Conservation (phyloP, 1,140 invertebrate genomes). For the Procambarus clarkii region DNA sequence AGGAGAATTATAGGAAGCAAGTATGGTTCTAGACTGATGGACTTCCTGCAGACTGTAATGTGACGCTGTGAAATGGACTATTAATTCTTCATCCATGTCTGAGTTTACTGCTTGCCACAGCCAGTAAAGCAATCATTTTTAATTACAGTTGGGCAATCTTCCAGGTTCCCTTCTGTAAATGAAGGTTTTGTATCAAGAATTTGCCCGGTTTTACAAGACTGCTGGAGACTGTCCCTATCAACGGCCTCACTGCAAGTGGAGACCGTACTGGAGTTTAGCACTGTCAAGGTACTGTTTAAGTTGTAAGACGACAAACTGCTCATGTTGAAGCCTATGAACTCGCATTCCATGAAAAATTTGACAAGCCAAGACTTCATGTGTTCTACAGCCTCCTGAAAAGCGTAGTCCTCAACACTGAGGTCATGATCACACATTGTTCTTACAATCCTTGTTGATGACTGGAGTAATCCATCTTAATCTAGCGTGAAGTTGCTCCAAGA, state of each 20-base stretch:
- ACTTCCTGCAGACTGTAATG: constrained; percentile 22
- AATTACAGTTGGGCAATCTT: neutral
- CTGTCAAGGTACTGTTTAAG: neutral
- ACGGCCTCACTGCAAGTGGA: neutral
- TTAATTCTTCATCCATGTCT: neutral
- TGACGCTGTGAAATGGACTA: constrained; percentile 2
- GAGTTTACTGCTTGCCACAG: neutral
- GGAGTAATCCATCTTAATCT: neutral
- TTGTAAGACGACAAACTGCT: too few species aligned
- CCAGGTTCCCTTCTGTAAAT: neutral
- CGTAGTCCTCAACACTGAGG: neutral
- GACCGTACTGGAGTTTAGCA: neutral
- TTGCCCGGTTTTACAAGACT: neutral
- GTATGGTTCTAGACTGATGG: constrained; percentile 14
- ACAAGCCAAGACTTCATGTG: neutral
- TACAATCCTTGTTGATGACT: neutral
- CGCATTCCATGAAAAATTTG: neutral
- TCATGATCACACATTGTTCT: neutral
- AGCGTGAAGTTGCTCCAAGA: neutral
- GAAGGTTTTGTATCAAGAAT: neutral
- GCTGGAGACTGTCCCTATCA: neutral
- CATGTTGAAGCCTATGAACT: too few species aligned
- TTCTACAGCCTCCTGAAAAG: neutral
- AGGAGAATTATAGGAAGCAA: constrained; percentile 1
- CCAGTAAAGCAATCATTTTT: neutral